A percentile compares a stretch with the other conserved stretches of the same genome.
Conservation (phyloP, 1,140 invertebrate genomes). For the Stegodyphus dumicola region DNA sequence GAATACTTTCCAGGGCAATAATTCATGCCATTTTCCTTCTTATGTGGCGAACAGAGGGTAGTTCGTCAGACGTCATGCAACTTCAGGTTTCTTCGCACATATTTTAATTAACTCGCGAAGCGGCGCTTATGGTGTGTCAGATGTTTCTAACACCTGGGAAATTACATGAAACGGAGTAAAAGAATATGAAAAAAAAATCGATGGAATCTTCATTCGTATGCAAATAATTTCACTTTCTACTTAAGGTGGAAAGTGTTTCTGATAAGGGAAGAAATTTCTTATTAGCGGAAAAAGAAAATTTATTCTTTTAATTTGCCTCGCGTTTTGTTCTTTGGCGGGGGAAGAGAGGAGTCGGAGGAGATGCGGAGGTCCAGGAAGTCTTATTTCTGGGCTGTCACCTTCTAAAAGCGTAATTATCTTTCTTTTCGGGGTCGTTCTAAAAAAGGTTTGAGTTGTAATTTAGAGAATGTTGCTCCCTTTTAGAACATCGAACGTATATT, state of each 20-base stretch:
- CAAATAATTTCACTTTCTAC: constrained; percentile 56
- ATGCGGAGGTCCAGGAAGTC: no score
- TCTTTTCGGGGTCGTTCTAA: background rate
- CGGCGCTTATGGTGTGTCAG: constrained; percentile 37
- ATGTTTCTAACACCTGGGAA: constrained; percentile 51
- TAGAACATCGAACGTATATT: no score
- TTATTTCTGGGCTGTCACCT: background rate
- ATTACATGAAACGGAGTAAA: constrained; percentile 30
- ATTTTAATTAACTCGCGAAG: constrained; percentile 58
- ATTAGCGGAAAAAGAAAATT: constrained; percentile 47
- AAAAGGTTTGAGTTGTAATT: background rate
- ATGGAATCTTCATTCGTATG: constrained; percentile 56
- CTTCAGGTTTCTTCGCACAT: constrained; percentile 3
- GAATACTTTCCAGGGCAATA: no score
- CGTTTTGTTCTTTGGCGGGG: constrained; percentile 1
- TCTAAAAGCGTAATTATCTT: constrained; percentile 39
- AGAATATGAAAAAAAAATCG: constrained; percentile 33
- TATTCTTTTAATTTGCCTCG: constrained; percentile 50
- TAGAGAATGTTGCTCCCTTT: background rate
- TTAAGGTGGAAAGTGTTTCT: constrained; percentile 18
- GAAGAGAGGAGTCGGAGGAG: background rate
- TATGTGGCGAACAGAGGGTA: no score
- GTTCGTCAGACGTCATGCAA: background rate
- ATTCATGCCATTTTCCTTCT: no score
- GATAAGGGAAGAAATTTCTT: constrained; percentile 32